Conservation (phyloP, 2,797 vertebrate genomes). For the Scyliorhinus canicula region DNA sequence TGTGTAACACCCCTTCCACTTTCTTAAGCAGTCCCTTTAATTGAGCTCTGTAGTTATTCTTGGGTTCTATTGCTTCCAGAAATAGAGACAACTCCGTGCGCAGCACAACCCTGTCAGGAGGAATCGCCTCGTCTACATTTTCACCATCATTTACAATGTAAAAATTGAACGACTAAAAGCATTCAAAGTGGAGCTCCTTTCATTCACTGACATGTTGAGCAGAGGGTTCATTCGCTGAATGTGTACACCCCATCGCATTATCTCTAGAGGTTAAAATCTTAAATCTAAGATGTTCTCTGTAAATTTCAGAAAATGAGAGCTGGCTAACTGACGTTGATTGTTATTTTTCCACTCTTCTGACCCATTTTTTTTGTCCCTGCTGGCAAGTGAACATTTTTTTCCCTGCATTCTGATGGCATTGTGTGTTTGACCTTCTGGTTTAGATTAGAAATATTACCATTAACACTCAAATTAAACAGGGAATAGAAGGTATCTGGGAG, state of each 20-base stretch:
- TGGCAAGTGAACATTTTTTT: slow-evolving; percentile 23
- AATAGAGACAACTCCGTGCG: background rate
- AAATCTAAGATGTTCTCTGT: background rate
- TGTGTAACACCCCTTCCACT: background rate
- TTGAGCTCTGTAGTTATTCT: background rate
- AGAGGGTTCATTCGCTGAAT: background rate
- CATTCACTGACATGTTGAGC: background rate
- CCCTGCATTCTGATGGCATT: background rate
- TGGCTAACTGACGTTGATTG: background rate
- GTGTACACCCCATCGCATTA: background rate
- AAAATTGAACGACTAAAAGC: background rate
- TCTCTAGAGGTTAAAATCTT: background rate
- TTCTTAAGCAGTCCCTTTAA: background rate
- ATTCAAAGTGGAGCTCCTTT: background rate
- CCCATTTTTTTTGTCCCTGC: slow-evolving; percentile 11
- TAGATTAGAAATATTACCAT: slow-evolving; percentile 33
- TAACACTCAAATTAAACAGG: slow-evolving; percentile 33
- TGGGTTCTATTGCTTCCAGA: background rate
- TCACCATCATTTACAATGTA: background rate
- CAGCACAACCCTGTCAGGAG: background rate
- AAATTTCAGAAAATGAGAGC: background rate
- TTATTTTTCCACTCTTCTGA: slow-evolving; percentile 2
- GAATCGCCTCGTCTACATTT: background rate
- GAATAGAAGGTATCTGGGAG: slow-evolving; percentile 28
- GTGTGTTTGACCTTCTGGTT: background rate